phyloP scores from a whole-genome alignment of 2,888 invertebrate species.

The Athalia cordata region DNA sequence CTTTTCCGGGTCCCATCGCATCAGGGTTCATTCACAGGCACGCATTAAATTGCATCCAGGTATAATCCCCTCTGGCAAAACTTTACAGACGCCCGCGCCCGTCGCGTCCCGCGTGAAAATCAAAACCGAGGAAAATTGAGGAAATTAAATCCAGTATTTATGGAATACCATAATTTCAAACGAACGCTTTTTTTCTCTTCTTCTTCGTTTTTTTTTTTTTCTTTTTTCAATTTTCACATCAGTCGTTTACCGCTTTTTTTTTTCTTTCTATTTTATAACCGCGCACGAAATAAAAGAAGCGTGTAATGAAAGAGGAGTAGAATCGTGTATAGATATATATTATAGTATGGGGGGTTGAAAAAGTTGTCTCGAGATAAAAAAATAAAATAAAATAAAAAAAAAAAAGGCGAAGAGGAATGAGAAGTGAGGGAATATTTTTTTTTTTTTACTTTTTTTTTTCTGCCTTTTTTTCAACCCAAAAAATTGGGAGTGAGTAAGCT shows the following conservation, averaged over 20 bases:
- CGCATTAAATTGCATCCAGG: no score
- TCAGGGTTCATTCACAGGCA: not conserved
- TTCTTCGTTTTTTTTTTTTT: no score
- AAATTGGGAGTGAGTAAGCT: conserved; percentile 11
- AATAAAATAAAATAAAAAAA: not conserved
- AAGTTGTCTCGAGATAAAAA: not conserved
- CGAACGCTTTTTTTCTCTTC: not conserved
- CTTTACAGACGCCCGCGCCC: no score
- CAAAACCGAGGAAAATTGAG: no score
- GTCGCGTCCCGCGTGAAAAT: no score
- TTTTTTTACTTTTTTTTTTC: no score
- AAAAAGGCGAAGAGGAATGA: conserved; percentile 13
- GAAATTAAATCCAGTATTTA: no score
- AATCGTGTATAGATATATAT: no score
- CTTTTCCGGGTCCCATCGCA: conserved; percentile 9
- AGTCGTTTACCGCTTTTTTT: not conserved
- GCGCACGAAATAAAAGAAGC: no score
- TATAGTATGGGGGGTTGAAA: not conserved
- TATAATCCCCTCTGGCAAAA: no score
- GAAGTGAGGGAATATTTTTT: conserved; percentile 12
- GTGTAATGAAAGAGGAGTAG: no score
- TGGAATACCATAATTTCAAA: not conserved
- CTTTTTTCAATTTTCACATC: no score
- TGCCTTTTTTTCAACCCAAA: conserved; percentile 4
- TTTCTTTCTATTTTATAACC: not conserved